These are phyloP conservation scores for Pampusana beccarii DNA, from an alignment of 2,113 vertebrate genomes.

Conservation along the genomic window DNA sequence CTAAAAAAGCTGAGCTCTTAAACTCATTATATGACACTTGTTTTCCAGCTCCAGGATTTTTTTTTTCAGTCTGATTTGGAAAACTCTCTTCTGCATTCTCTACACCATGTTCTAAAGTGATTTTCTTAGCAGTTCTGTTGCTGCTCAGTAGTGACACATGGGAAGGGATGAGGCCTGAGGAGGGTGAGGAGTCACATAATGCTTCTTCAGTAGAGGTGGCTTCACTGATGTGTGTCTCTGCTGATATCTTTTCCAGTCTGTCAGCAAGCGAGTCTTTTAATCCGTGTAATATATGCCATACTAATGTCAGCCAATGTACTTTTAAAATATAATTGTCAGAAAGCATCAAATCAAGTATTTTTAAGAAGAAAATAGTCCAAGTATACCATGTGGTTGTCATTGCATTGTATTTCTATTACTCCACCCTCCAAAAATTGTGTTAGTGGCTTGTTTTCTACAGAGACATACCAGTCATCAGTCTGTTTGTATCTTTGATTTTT, in stretches of 20 bases:
- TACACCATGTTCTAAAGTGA: neutral
- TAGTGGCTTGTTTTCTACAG: neutral
- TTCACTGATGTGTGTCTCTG: neutral
- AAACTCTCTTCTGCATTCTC: neutral
- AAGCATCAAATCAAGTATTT: neutral
- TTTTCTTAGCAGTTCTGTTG: neutral
- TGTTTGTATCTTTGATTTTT: neutral
- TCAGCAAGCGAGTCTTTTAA: neutral
- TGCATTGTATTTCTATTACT: neutral
- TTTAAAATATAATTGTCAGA: neutral
- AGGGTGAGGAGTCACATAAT: neutral
- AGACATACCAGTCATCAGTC: neutral
- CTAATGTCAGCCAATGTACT: neutral
- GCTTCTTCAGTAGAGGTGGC: neutral
- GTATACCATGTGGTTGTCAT: neutral
- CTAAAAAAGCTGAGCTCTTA: neutral
- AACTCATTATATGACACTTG: neutral
- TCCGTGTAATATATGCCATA: neutral
- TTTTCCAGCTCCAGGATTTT: neutral
- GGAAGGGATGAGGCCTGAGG: neutral
- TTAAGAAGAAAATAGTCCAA: neutral
- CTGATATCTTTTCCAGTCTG: neutral
- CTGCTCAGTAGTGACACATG: neutral
- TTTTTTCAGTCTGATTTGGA: neutral
- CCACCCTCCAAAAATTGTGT: rapidly evolving